Base-by-base conservation (phyloP, 2,888 invertebrate species). In the Ormia ochracea region DNA sequence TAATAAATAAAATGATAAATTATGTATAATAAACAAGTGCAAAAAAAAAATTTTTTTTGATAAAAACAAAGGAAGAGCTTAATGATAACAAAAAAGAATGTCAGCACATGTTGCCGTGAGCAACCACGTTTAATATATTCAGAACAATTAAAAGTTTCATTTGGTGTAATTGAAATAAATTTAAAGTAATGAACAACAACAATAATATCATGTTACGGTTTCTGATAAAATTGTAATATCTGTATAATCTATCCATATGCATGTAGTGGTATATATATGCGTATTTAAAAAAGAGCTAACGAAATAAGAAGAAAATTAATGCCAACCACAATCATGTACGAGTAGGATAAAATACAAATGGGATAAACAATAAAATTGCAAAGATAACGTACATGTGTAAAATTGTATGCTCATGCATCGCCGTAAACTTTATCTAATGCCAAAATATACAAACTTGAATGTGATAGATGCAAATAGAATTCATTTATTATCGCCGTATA, bases 141-240 rank as follows among this genome's bases (percentile, higher is more conserved):
- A 26, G 45, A 66, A 65, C 52, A 59, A 66, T 68, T 54, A 61
- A 38, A 23, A 50, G 5, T 52, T 52, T 38, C 23, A 36, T 58
- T 61, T 59, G 28, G 17, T 59, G 23, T 38, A 65, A 54, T 74
- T 12, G 10, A 76, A 75, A 65, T 63, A 38, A 54, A 69, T 69
- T 50, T 76, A 72, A 81, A 74, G 43, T 45, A 59, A 72, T 65
- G 6, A 33, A 21, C 17, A 26, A 41, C 41, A 56, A 76, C 76
- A 81, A 76, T 77, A 63, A 59, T 81, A 78, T 82, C 81, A 73
- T 68, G 74, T 82, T 81, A 82, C 78, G 70, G 63, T 43, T 45
- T 56, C 48, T 66, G 70, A 43, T 41, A 45, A 14, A 50, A 19
- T 33, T 50, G 38, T 31, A 17, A 70, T n/a, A n/a, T n/a, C n/a